Evolutionary conservation across 1,140 invertebrate species (phyloP).

Genomic region (Brachionus calyciflorus): DNA sequence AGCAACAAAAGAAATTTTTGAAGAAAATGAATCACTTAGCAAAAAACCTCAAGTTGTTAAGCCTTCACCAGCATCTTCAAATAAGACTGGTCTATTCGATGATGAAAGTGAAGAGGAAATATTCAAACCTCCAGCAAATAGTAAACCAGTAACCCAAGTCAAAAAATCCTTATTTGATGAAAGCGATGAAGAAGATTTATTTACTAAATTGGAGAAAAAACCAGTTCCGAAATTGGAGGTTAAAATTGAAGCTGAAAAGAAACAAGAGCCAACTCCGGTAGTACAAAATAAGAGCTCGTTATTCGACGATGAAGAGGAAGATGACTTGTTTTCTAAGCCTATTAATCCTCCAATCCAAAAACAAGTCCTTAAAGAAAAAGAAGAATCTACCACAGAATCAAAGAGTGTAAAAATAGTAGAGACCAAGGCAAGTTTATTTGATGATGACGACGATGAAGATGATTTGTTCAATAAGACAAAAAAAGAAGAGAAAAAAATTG

Average conservation of each 20-base stretch:
- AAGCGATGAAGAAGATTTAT: background rate
- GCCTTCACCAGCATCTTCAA: too few relatives aligned
- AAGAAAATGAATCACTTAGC: too few relatives aligned
- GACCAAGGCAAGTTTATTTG: background rate
- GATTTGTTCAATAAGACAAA: background rate
- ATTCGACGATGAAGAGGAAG: slow-evolving; percentile 7
- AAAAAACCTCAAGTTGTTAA: too few relatives aligned
- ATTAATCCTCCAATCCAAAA: background rate
- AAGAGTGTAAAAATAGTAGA: background rate
- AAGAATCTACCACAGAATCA: background rate
- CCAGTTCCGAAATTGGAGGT: background rate
- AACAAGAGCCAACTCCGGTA: background rate
- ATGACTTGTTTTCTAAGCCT: background rate
- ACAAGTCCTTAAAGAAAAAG: background rate
- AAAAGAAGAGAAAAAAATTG: background rate
- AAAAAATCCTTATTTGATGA: slow-evolving; percentile 10
- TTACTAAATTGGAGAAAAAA: background rate
- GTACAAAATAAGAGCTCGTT: background rate
- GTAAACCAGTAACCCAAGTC: background rate
- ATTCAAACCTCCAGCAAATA: background rate
- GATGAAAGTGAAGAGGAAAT: background rate
- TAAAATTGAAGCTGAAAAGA: background rate
- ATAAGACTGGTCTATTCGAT: background rate
- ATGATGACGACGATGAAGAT: background rate
- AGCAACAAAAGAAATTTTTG: too few relatives aligned